Evolutionary conservation across 2,113 vertebrate genomes (phyloP).

Genomic region (Otus sunia): DNA sequence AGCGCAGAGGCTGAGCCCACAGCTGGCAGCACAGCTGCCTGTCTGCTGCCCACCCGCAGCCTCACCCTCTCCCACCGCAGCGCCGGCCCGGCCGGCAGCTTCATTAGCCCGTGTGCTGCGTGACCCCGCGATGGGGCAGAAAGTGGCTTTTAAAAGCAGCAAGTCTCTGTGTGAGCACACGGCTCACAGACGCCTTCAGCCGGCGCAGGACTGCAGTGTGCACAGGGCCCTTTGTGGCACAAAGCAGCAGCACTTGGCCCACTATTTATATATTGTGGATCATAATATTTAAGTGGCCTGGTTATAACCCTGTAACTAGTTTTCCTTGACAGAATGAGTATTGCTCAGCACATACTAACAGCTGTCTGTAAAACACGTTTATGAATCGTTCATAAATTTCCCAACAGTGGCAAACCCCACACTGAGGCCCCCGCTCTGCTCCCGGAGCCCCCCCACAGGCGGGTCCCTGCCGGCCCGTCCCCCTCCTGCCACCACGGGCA

Average conservation of each 20-base stretch:
- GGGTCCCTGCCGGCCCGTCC: background rate
- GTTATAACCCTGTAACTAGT: constrained; percentile 70
- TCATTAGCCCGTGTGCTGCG: fast-evolving
- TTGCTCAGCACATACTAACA: constrained; percentile 67
- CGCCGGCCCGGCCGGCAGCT: background rate
- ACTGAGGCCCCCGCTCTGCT: background rate
- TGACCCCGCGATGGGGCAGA: background rate
- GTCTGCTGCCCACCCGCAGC: background rate
- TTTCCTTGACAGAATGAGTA: constrained; percentile 59
- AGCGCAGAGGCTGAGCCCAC: background rate
- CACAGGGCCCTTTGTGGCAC: background rate
- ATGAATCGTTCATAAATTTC: constrained; percentile 64
- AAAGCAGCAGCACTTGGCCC: constrained; percentile 10
- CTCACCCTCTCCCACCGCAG: background rate
- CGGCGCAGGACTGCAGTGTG: background rate
- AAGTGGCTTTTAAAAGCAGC: background rate
- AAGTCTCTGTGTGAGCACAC: background rate
- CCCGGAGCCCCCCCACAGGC: background rate
- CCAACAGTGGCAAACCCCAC: constrained; percentile 31
- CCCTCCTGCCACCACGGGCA: background rate
- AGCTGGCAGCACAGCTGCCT: background rate
- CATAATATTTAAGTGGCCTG: constrained; percentile 73
- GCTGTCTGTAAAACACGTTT: constrained; percentile 73
- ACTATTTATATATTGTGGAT: constrained; percentile 69
- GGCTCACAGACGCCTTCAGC: background rate